A percentile compares a stretch with the other conserved stretches of the same genome.
Conservation (phyloP, 2,888 invertebrate genomes). For the Amiota communis region DNA sequence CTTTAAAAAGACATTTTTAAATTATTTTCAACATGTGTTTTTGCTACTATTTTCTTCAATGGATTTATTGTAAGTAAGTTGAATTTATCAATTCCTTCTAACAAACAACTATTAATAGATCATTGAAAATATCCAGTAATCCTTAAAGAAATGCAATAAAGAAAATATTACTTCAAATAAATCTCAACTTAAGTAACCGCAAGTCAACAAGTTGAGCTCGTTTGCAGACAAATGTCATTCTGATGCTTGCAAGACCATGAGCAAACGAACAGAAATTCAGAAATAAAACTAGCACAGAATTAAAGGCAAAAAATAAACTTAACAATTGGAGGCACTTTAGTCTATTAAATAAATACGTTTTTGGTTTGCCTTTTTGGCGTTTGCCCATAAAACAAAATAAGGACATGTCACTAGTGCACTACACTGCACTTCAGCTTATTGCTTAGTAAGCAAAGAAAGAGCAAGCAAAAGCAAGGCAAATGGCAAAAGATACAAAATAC, state of each 20-base stretch:
- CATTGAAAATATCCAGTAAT: not conserved
- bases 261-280: not conserved
- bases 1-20: too few species aligned
- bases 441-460: too few species aligned
- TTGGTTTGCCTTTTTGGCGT: not conserved
- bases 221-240: not conserved
- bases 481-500: not conserved
- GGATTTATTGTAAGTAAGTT: not conserved
- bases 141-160: not conserved
- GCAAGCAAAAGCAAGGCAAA: not conserved
- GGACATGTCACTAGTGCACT: too few species aligned
- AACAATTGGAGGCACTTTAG: slow-evolving; percentile 15
- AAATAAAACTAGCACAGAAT: not conserved
- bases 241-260: too few species aligned
- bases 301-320: not conserved
- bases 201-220: slow-evolving; percentile 11
- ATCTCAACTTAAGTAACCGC: not conserved
- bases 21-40: too few species aligned
- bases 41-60: too few species aligned
- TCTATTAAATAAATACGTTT: slow-evolving; percentile 4
- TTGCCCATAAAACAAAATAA: too few species aligned
- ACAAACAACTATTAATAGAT: too few species aligned
- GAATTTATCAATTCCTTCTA: too few species aligned
- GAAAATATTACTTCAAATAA: not conserved
- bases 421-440: too few species aligned